Percentiles rank a stretch among this genome's conserved stretches.
These are phyloP conservation scores for Caenorhabditis sp. DNA, from an alignment of 2,888 invertebrate species.

Conservation along the genomic window DNA sequence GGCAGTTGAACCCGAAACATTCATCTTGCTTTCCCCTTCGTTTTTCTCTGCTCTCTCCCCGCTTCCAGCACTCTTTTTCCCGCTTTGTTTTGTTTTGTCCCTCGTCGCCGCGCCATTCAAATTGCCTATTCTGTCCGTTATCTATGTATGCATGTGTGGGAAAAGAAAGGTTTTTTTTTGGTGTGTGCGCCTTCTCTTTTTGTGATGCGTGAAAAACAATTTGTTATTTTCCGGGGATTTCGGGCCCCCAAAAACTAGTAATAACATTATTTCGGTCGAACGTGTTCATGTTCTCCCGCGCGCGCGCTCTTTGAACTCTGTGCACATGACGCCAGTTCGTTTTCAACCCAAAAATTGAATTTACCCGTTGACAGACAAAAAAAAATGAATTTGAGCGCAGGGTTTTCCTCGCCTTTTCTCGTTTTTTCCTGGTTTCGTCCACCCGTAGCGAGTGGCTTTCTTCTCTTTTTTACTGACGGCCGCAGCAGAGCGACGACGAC, in stretches of 20 bases:
- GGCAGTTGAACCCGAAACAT: constrained; percentile 6
- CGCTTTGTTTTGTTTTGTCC: constrained; percentile 5
- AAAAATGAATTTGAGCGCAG: constrained; percentile 35
- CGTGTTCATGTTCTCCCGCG: not conserved
- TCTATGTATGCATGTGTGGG: constrained; percentile 28
- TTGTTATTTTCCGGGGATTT: constrained; percentile 8
- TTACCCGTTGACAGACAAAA: not conserved
- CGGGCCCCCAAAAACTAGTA: not conserved
- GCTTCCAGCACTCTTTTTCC: not conserved
- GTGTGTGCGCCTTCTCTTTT: constrained; percentile 6
- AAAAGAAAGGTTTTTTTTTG: constrained; percentile 8
- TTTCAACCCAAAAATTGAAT: constrained; percentile 5
- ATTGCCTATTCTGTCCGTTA: constrained; percentile 21
- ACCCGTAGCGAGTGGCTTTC: constrained; percentile 44
- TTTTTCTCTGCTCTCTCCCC: not conserved
- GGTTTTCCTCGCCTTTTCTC: constrained; percentile 10
- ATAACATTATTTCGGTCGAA: constrained; percentile 4
- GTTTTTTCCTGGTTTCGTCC: constrained; percentile 41
- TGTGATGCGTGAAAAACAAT: constrained; percentile 13
- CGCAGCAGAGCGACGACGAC: not conserved
- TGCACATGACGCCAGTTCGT: not conserved
- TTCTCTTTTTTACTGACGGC: constrained; percentile 20
- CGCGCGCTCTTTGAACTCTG: not conserved
- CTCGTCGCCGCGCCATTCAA: constrained; percentile 10
- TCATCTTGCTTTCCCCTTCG: not conserved